Evolutionary conservation across 2,113 vertebrate genomes (phyloP), one percentile per base, ranked within the genome.

Genomic region (Cyanoramphus novaezelandiae): DNA sequence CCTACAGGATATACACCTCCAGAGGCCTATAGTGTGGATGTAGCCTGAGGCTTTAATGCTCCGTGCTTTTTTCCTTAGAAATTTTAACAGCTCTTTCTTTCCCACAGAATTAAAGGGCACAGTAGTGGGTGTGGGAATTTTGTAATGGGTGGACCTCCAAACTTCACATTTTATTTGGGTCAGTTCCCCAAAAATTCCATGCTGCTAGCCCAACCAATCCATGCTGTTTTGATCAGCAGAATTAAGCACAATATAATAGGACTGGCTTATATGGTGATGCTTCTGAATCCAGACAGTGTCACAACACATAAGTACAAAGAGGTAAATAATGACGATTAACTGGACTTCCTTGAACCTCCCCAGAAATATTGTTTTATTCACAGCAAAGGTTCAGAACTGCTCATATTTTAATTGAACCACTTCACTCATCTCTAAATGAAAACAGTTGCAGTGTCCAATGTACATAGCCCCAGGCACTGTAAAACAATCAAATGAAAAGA

Each of bases 381-480:
- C 83, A 96, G 94, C 92, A 92, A 94, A 94, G 85, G 95, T 95
- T 97, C 93, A 86, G 76, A 96, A 47, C 64, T 35, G 75, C 64
- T 95, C 68, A 62, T 95, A 86, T 91, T 97, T 79, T 95, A 94
- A 93, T 87, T 91, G 95, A 94, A 97, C 96, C 95, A 95, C 92
- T 97, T 97, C 95, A 96, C 89, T 97, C 89, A 90, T 83, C 79
- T 53, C 74, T 97, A 97, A 97, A 94, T 96, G 96, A 95, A 97
- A 97, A 82, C 97, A 97, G 89, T 93, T 97, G 93, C 87, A 95
- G 82, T 80, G 84, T 96, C 94, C 94, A 96, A 96, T 78, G 84
- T 97, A 95, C 95, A 94, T 96, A 95, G 93, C 97, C 93, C 47
- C 62, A 29, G 91, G 97, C 94, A 24, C 82, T 57, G 57, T 25